A percentile compares a stretch with the other conserved stretches of the same genome.
Evolutionary conservation across 1,140 invertebrate species (phyloP).

Genomic region (Berghia stephanieae): DNA sequence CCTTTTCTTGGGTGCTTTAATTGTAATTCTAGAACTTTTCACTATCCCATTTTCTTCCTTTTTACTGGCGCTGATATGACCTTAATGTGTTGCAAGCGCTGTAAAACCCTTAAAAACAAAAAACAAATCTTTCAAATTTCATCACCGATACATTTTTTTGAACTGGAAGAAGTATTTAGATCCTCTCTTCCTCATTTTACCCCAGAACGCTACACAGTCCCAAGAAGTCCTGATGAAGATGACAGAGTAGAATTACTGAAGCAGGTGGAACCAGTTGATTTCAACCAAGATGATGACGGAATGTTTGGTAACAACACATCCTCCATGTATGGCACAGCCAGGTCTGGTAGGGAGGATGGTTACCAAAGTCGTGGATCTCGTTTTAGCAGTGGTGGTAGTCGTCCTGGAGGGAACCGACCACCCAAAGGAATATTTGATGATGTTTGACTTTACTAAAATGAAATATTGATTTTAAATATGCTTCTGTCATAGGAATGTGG

Average conservation of each 20-base stretch:
- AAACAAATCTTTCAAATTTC: too few species aligned
- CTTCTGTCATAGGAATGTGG: too few species aligned
- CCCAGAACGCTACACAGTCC: conserved; percentile 48
- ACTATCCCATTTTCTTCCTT: too few species aligned
- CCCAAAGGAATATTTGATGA: conserved; percentile 87
- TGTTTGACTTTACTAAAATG: too few species aligned
- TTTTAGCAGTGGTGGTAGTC: conserved; percentile 25
- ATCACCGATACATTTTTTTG: background rate
- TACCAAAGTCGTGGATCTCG: conserved; percentile 25
- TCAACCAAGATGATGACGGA: conserved; percentile 58
- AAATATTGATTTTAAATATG: too few species aligned
- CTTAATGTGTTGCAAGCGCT: too few species aligned
- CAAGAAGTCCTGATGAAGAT: conserved; percentile 70
- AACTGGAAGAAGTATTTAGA: background rate
- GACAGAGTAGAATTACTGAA: conserved; percentile 73
- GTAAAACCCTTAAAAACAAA: too few species aligned
- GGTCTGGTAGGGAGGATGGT: background rate
- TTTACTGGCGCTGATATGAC: too few species aligned
- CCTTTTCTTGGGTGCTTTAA: too few species aligned
- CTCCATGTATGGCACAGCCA: background rate
- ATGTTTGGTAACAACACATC: conserved; percentile 34
- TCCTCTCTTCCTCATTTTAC: background rate
- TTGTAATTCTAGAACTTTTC: too few species aligned
- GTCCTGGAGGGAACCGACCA: conserved; percentile 63
- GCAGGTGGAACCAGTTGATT: conserved; percentile 75